Conservation (phyloP, 2,113 vertebrate species). For the Festucalex cinctus region DNA sequence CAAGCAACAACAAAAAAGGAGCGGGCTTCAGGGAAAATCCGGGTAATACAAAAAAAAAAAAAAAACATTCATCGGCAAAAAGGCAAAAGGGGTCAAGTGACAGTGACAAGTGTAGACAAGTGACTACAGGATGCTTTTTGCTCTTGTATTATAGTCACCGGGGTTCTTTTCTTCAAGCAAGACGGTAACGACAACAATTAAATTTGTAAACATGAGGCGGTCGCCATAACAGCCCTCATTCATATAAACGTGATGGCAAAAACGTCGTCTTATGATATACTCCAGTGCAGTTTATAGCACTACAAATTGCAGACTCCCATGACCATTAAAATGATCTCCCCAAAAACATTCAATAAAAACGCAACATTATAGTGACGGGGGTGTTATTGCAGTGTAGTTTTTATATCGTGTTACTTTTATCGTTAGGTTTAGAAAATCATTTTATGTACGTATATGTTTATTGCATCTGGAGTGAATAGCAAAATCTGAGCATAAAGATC, state of each 20-base stretch:
- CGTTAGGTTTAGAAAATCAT: background rate
- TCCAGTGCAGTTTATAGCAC: background rate
- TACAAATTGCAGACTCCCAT: background rate
- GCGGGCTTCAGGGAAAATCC: too few relatives aligned
- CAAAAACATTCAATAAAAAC: background rate
- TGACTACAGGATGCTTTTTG: background rate
- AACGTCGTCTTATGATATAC: background rate
- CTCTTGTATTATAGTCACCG: background rate
- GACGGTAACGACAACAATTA: background rate
- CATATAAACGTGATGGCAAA: conserved; percentile 1
- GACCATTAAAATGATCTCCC: background rate
- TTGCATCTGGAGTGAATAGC: background rate
- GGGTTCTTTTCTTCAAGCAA: background rate
- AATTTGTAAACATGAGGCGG: background rate
- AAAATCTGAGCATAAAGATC: background rate
- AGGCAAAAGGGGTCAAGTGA: too few relatives aligned
- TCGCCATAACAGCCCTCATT: background rate
- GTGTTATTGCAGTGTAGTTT: background rate
- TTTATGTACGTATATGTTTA: background rate
- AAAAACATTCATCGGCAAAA: too few relatives aligned
- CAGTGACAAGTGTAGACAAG: too few relatives aligned
- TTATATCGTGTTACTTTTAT: background rate
- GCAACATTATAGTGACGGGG: background rate
- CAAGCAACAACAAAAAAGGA: too few relatives aligned
- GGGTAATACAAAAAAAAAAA: too few relatives aligned